A percentile compares a stretch with the other conserved stretches of the same genome.
phyloP scores from a whole-genome alignment of 2,113 vertebrate genomes.

The Chloebia gouldiae region DNA sequence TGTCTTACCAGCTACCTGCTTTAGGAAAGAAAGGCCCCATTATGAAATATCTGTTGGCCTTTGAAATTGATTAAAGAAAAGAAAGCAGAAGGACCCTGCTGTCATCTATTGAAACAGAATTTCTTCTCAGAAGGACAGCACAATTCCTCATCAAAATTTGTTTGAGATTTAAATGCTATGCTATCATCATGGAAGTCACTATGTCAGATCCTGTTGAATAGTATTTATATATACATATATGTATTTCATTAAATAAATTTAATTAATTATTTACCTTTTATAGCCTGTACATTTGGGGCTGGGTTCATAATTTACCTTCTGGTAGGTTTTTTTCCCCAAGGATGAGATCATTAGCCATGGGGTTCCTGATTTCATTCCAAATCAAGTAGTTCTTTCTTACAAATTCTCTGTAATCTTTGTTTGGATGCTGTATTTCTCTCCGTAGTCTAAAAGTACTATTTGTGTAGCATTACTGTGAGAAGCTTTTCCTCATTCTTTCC shows the following conservation, averaged over 20 bases:
- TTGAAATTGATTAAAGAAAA: not conserved
- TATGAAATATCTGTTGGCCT: constrained; percentile 16
- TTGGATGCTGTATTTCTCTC: not conserved
- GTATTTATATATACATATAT: not conserved
- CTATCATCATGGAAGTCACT: not conserved
- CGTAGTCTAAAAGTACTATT: not conserved
- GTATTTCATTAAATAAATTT: not conserved
- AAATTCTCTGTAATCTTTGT: constrained; percentile 1
- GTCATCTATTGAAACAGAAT: not conserved
- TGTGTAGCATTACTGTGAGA: not conserved
- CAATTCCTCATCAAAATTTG: not conserved
- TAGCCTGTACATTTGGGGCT: not conserved
- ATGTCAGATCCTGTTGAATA: not conserved
- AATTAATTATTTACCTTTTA: not conserved
- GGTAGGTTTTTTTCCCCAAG: not conserved
- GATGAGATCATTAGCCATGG: constrained; percentile 3
- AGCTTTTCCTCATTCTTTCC: not conserved
- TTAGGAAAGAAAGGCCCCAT: constrained; percentile 9
- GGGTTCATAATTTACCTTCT: not conserved
- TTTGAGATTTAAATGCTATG: not conserved
- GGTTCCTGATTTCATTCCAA: constrained; percentile 20
- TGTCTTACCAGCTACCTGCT: not conserved
- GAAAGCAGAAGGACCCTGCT: not conserved
- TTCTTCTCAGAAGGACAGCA: not conserved
- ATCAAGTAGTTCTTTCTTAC: not conserved